Percentiles rank a stretch among this genome's conserved stretches.
phyloP scores from a whole-genome alignment of 2,888 invertebrate genomes.

The Luperina nickerlii region DNA sequence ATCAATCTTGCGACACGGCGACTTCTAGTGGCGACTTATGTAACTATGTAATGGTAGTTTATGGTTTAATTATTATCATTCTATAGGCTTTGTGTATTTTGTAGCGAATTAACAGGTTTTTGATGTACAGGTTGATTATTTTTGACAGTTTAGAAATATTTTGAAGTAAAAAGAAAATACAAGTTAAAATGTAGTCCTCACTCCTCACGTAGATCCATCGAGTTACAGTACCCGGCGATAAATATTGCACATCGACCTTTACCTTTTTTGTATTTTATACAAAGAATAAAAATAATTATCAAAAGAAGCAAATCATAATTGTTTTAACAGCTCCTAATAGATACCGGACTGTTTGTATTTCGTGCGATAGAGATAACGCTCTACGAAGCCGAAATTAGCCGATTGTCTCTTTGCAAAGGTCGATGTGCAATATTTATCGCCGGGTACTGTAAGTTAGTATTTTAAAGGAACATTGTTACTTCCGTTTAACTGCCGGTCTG shows the following conservation, averaged over 20 bases:
- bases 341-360: no score
- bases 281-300: no score
- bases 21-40: conserved; percentile 36
- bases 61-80: conserved; percentile 20
- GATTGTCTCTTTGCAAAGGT: no score
- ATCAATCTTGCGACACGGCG: conserved; percentile 16
- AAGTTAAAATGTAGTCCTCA: neutral
- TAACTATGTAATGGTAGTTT: conserved; percentile 25
- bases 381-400: no score
- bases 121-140: neutral
- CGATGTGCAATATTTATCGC: no score
- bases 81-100: conserved; percentile 6
- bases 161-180: neutral
- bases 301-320: no score
- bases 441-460: neutral
- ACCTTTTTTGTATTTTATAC: no score
- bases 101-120: neutral
- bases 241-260: no score
- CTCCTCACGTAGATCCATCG: no score
- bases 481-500: neutral
- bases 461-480: neutral
- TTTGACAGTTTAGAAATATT: neutral
- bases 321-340: no score
- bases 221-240: neutral
- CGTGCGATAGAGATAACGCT: no score